Conservation (phyloP, 2,888 invertebrate species). For the Pollenia angustigena region DNA sequence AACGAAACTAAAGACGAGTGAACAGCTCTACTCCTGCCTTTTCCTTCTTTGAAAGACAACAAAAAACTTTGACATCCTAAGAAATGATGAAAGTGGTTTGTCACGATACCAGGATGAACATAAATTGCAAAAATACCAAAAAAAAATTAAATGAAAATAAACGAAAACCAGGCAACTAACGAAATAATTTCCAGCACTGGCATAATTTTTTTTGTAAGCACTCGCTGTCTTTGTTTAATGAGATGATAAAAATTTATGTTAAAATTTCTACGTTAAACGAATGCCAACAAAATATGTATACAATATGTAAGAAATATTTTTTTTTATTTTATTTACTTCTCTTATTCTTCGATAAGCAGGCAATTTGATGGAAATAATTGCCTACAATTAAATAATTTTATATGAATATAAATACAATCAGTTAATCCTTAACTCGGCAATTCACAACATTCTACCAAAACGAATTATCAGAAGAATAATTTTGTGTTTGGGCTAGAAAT, state of each 20-base stretch:
- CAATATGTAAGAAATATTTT: too few species aligned
- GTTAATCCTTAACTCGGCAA: conserved; percentile 1
- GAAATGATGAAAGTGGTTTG: conserved; percentile 27
- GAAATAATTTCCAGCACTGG: conserved; percentile 29
- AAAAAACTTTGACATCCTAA: conserved; percentile 35
- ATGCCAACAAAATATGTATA: not conserved
- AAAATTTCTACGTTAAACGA: not conserved
- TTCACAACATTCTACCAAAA: not conserved
- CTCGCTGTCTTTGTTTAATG: conserved; percentile 5
- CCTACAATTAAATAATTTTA: conserved; percentile 1
- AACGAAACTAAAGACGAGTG: not conserved
- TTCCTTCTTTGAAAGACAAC: not conserved
- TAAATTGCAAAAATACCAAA: not conserved
- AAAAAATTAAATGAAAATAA: not conserved
- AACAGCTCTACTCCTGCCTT: not conserved
- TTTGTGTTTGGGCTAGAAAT: too few species aligned
- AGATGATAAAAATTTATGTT: conserved; percentile 1
- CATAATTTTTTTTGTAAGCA: not conserved
- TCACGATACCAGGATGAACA: not conserved
- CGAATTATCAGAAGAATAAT: not conserved
- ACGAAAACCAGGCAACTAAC: not conserved
- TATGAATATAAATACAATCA: not conserved
- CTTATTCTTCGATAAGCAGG: not conserved
- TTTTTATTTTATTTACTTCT: too few species aligned
- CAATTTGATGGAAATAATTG: conserved; percentile 8